Base-by-base conservation (phyloP, 2,888 invertebrate genomes). In the Plemyria rubiginata region DNA sequence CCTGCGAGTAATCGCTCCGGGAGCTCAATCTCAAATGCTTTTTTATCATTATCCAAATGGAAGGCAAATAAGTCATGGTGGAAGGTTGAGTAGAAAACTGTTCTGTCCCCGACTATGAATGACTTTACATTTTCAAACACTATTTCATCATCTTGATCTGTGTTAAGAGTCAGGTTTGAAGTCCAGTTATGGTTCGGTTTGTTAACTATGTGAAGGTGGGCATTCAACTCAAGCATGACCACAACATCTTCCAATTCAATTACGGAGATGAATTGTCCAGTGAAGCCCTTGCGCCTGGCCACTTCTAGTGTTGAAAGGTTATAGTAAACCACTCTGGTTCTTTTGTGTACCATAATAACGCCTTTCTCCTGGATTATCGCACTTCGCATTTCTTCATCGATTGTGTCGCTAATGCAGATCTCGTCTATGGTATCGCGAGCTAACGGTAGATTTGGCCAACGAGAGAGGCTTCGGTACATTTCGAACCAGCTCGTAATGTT, bases 381-480 rank as follows among this genome's bases (percentile, higher is more conserved):
- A 67, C 79, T 76, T 0, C 76, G 66, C 6, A 90, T 83, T 54
- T 89, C 86, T 0, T 88, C 82, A 0, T 55, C 59, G 0, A 59
- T 22, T 0, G 75, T 58, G 5, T 59, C 63, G 0, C 84, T 78
- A n/a, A 62, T 59, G 28, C 67, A 66, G 36, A 90, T 89, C 62
- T 90, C 90, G 6, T 89, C 86, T 1, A 62, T 69, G 0, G 65
- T 56, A 54, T 88, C 88, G 2, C 60, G 67, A 0, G 89, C 83
- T 0, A 65, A 12, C 0, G 56, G 6, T 4, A 92, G 48, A 40
- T 75, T 75, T 0, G 81, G 70, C 92, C 92, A 92, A 0, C 89
- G 73, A 0, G 79, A 62, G 0, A 92, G 56, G 0, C 87, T 87
- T 4, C 82, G 79, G 60, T 90, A 92, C 4, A 91, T 68, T 62